A percentile compares a stretch with the other conserved stretches of the same genome.
Conservation (phyloP, 2,888 invertebrate genomes). For the Carcina quercana region DNA sequence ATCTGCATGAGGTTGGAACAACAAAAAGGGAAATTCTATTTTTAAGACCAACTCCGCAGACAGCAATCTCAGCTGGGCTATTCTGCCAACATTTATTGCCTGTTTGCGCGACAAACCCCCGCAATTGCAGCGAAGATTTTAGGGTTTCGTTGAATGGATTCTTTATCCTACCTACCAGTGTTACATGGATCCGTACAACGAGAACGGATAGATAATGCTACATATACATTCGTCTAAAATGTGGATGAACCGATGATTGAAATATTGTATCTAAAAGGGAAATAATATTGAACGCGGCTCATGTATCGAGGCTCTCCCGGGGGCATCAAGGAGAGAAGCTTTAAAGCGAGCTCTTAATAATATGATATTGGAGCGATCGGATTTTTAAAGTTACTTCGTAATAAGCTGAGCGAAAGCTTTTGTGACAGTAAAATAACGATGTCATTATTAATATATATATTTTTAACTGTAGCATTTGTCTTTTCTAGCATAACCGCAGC, state of each 20-base stretch:
- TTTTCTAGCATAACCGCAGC: too few species aligned
- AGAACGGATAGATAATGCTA: constrained; percentile 37
- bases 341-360: too few species aligned
- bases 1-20: constrained; percentile 8
- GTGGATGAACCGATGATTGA: constrained; percentile 33
- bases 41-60: constrained; percentile 12
- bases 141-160: constrained; percentile 44
- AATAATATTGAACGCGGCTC: constrained; percentile 3
- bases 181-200: constrained; percentile 26
- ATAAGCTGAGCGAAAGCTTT: too few species aligned
- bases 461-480: too few species aligned
- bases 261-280: constrained; percentile 22
- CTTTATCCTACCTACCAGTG: constrained; percentile 36
- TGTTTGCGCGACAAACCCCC: constrained; percentile 43
- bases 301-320: constrained; percentile 2
- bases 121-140: constrained; percentile 45
- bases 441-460: too few species aligned
- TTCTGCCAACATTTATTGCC: constrained; percentile 42
- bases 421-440: too few species aligned
- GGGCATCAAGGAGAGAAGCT: constrained; percentile 1
- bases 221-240: constrained; percentile 36
- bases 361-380: too few species aligned
- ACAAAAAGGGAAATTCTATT: constrained; percentile 11
- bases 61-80: constrained; percentile 36
- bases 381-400: too few species aligned